phyloP scores from a whole-genome alignment of 2,113 vertebrate species.

The Forbesichthys papilliferus region DNA sequence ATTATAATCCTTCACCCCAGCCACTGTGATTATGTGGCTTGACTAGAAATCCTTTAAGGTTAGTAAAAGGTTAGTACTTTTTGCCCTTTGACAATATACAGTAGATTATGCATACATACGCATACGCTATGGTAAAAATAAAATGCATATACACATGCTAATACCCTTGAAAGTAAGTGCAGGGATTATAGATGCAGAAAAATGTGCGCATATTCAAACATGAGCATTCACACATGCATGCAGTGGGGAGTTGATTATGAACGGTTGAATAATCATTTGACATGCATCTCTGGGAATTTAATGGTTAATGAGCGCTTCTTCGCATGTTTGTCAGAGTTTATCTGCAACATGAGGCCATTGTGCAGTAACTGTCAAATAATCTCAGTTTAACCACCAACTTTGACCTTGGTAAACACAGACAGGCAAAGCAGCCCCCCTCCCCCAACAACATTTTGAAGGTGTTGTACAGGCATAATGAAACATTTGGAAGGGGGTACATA shows the following conservation, averaged over 20 bases:
- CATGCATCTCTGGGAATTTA: slow-evolving; percentile 61
- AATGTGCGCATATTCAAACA: neutral
- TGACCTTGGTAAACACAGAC: slow-evolving; percentile 16
- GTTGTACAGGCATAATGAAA: neutral
- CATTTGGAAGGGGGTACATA: slow-evolving; percentile 14
- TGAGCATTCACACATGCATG: neutral
- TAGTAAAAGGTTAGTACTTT: slow-evolving; percentile 18
- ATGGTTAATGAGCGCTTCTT: slow-evolving; percentile 65
- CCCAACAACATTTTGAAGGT: too few species aligned
- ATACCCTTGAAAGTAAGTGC: neutral
- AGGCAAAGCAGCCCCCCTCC: neutral
- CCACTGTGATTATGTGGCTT: slow-evolving; percentile 26
- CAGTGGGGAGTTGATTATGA: slow-evolving; percentile 52
- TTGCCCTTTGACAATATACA: neutral
- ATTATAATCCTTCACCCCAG: slow-evolving; percentile 38
- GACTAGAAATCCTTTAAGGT: slow-evolving; percentile 30
- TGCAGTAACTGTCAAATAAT: slow-evolving; percentile 67
- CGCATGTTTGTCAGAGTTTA: slow-evolving; percentile 54
- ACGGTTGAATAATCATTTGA: slow-evolving; percentile 63
- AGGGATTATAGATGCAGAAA: slow-evolving; percentile 1
- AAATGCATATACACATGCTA: neutral
- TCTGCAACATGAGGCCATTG: slow-evolving; percentile 56
- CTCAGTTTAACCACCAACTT: slow-evolving; percentile 54
- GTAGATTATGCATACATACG: neutral
- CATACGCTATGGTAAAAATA: neutral